Evolutionary conservation across 2,113 vertebrate species (phyloP).

Genomic region (Dromiciops gliroides): DNA sequence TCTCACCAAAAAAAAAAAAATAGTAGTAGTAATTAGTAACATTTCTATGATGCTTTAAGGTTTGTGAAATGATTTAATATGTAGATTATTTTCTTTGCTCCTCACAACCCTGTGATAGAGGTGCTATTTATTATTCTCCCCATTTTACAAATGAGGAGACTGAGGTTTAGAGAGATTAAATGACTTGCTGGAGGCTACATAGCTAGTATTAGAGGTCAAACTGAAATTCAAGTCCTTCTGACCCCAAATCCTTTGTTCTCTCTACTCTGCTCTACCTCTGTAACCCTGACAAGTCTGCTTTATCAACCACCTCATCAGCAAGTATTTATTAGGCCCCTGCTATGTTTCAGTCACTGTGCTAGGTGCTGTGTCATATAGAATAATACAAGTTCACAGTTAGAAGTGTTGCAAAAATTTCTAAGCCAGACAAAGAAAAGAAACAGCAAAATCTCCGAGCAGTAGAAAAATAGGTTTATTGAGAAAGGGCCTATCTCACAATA

Average conservation of each 20-base stretch:
- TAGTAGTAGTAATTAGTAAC: not conserved
- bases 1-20: too few species aligned
- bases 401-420: too few species aligned
- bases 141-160: not conserved
- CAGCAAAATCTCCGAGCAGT: too few species aligned
- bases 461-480: too few species aligned
- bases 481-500: too few species aligned
- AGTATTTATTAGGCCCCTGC: not conserved
- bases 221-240: not conserved
- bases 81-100: not conserved
- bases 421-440: too few species aligned
- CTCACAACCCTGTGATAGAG: not conserved
- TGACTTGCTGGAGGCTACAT: not conserved
- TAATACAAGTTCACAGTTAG: not conserved
- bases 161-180: not conserved
- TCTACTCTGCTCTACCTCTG: not conserved
- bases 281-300: not conserved
- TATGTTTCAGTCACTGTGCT: not conserved
- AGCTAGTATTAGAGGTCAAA: not conserved
- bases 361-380: not conserved
- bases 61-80: not conserved
- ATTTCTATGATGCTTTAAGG: not conserved
- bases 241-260: not conserved
- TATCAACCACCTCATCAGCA: not conserved
- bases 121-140: not conserved